Evolutionary conservation across 2,888 invertebrate species (phyloP).

Genomic region (Biston betularia): DNA sequence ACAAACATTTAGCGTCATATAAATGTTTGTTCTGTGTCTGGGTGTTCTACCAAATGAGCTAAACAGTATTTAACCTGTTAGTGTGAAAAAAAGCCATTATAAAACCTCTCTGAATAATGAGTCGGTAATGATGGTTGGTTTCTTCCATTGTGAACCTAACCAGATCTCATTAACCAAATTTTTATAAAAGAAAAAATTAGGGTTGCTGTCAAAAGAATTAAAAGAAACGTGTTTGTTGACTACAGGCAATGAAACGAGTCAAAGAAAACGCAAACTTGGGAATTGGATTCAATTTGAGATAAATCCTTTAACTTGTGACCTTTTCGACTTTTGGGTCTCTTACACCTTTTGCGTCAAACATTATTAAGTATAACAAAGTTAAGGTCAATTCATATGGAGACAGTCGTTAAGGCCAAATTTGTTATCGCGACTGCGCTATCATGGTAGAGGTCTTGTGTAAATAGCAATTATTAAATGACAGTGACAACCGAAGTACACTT

Average conservation of each 20-base stretch:
- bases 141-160: not conserved
- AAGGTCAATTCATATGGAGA: not conserved
- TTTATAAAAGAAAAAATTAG: not conserved
- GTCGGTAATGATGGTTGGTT: not conserved
- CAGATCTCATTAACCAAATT: not conserved
- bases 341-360: conserved; percentile 7
- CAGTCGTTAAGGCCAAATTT: too few relatives aligned
- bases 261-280: conserved; percentile 18
- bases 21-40: too few relatives aligned
- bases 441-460: too few relatives aligned
- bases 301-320: conserved; percentile 20
- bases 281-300: conserved; percentile 24
- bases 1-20: too few relatives aligned
- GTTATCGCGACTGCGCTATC: too few relatives aligned
- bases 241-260: conserved; percentile 2
- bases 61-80: too few relatives aligned
- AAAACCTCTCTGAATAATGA: too few relatives aligned
- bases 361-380: conserved; percentile 11
- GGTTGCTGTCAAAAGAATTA: conserved; percentile 10
- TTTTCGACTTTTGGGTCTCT: conserved; percentile 6
- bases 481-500: too few relatives aligned
- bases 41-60: too few relatives aligned
- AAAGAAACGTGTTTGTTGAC: conserved; percentile 8
- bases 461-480: too few relatives aligned
- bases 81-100: too few relatives aligned